Evolutionary conservation across 2,797 vertebrate species (phyloP), one percentile per base, ranked within the genome.

Genomic region (Scomberomorus guttatus): DNA sequence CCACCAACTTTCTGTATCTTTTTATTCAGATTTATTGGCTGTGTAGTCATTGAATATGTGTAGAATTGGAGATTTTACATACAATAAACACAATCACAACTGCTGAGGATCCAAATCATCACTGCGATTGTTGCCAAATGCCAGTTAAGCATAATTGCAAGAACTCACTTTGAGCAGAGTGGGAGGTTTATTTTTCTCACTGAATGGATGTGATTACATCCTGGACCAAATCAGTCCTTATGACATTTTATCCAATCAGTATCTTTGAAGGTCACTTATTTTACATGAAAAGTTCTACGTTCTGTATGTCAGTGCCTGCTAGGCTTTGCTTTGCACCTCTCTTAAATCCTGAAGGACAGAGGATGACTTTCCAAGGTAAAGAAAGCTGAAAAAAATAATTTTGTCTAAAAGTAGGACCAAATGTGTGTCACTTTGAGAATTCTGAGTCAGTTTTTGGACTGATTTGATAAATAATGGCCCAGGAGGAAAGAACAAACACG

Each of bases 391-490:
- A 11, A 24, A 6, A 4, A 48, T 48, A 11, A 29, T 24, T 44
- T 48, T 18, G 13, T 61, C 20, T 37, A 58, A 51, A 80, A 65
- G 29, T 50, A 59, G 44, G 7, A 69, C 27, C 44, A 17, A 44
- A 68, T 42, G 42, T 77, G 51, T 60, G 50, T 51, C 79, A 37
- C 27, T 48, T 17, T 13, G 14, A 59, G 34, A 48, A 24, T 57
- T 72, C 42, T 68, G 22, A 58, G 48, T 61, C 34, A 57, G 55
- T 65, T 65, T 65, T 39, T n/a, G 48, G 32, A 70, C 34, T 2
- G 3, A 32, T 37, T 12, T 52, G 3, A 52, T 50, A 25, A 68
- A 59, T 57, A 50, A 62, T 70, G 11, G 20, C 13, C 39, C 42
- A 50, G 57, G 54, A 44, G 58, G 58, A 46, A 10, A 34, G 52